Evolutionary conservation across 1,140 invertebrate species (phyloP).

Genomic region (Aradophagus sp.): DNA sequence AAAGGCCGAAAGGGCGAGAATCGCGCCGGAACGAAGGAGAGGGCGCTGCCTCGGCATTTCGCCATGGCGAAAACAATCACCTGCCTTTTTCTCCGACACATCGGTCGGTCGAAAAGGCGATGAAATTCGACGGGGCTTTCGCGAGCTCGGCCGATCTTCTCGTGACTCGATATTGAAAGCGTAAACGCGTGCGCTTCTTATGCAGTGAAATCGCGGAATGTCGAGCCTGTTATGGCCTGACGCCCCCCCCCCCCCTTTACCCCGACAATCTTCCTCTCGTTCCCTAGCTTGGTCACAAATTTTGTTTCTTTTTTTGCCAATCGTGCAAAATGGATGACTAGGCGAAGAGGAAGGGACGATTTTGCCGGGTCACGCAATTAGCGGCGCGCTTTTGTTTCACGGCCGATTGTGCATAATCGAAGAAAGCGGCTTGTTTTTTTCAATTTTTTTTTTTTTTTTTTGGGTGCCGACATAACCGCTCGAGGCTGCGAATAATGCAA

Average conservation of each 20-base stretch:
- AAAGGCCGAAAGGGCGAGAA: constrained; percentile 57
- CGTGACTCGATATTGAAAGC: no score
- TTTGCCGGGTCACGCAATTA: constrained; percentile 14
- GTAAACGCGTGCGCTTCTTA: no score
- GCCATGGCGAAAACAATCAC: constrained; percentile 39
- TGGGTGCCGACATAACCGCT: constrained; percentile 3
- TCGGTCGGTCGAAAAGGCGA: constrained; percentile 5
- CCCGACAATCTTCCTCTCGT: no score
- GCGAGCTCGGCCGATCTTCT: no score
- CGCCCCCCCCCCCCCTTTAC: no score
- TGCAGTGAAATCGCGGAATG: no score
- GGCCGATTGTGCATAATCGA: constrained; percentile 16
- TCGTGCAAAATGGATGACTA: no score
- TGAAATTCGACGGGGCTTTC: constrained; percentile 10
- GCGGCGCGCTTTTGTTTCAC: constrained; percentile 2
- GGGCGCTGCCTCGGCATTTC: constrained; percentile 33
- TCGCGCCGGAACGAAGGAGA: constrained; percentile 27
- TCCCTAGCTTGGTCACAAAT: no score
- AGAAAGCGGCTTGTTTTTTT: no score
- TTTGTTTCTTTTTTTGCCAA: no score
- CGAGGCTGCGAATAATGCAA: constrained; percentile 20
- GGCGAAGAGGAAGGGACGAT: constrained; percentile 4
- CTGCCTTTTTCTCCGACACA: constrained; percentile 22
- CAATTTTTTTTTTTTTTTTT: constrained; percentile 12
- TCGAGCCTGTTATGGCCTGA: no score